Conservation (phyloP, 2,797 vertebrate species). For the Sebastes steindachneri region DNA sequence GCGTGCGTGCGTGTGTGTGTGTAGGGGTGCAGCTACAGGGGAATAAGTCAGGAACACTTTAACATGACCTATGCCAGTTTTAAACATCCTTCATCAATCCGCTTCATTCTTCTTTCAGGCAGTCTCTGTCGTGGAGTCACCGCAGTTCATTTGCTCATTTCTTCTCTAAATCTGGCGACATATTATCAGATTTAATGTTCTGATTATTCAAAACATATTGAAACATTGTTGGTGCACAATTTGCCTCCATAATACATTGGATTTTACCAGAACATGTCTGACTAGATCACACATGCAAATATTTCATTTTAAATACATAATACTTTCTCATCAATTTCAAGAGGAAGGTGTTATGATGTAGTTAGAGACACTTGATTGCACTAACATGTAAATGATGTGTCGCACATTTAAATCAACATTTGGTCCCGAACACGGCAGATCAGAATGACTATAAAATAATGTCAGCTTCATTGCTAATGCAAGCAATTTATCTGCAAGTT, state of each 20-base stretch:
- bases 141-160: neutral
- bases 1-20: conserved; percentile 23
- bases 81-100: conserved; percentile 27
- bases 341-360: neutral
- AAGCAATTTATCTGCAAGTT: neutral
- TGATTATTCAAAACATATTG: neutral
- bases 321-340: neutral
- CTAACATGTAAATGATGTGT: neutral
- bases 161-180: neutral
- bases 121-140: neutral
- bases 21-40: conserved; percentile 51
- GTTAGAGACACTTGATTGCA: neutral
- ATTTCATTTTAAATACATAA: neutral
- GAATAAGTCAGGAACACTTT: conserved; percentile 48
- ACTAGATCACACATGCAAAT: neutral
- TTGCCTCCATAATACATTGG: neutral
- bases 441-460: neutral
- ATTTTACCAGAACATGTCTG: neutral
- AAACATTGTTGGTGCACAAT: neutral
- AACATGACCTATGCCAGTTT: conserved; percentile 48
- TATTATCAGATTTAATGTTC: neutral
- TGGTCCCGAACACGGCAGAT: neutral
- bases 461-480: neutral
- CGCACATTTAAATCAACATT: neutral
- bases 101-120: neutral